Evolutionary conservation across 2,888 invertebrate species (phyloP).

Genomic region (Gandaritis pyraliata): DNA sequence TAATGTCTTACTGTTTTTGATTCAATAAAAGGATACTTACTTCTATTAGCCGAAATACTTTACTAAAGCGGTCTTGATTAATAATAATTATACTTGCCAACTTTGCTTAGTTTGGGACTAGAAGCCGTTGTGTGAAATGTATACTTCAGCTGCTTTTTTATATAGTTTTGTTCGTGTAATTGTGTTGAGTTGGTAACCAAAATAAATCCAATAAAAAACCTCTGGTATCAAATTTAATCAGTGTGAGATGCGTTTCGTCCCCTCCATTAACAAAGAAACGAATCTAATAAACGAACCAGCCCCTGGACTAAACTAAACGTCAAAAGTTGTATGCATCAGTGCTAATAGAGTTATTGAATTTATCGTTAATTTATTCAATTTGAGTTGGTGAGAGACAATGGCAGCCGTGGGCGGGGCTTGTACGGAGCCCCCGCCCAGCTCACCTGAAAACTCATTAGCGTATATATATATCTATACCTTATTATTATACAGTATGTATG

Average conservation of each 20-base stretch:
- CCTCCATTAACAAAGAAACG: constrained; percentile 51
- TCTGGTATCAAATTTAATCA: constrained; percentile 22
- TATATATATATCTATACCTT: constrained; percentile 39
- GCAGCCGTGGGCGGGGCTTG: constrained; percentile 69
- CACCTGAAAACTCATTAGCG: constrained; percentile 71
- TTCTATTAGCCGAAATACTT: too few species aligned
- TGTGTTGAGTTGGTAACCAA: not conserved
- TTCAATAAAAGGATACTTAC: too few species aligned
- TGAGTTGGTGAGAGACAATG: constrained; percentile 70
- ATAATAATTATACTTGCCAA: too few species aligned
- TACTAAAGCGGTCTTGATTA: too few species aligned
- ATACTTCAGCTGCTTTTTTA: too few species aligned
- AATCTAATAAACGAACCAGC: constrained; percentile 71
- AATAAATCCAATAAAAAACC: constrained; percentile 10
- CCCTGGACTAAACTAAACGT: constrained; percentile 67
- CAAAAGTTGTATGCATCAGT: constrained; percentile 76
- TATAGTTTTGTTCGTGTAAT: too few species aligned
- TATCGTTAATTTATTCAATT: constrained; percentile 83
- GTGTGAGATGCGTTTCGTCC: constrained; percentile 21
- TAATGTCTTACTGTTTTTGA: too few species aligned
- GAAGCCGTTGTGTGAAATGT: too few species aligned
- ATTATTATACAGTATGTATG: constrained; percentile 26
- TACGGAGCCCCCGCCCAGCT: constrained; percentile 61
- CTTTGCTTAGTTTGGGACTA: too few species aligned
- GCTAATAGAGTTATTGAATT: constrained; percentile 82